A percentile compares a stretch with the other conserved stretches of the same genome.
These are phyloP conservation scores for Micronycteris hirsuta DNA, from an alignment of 2,113 vertebrate genomes.

Conservation along the genomic window DNA sequence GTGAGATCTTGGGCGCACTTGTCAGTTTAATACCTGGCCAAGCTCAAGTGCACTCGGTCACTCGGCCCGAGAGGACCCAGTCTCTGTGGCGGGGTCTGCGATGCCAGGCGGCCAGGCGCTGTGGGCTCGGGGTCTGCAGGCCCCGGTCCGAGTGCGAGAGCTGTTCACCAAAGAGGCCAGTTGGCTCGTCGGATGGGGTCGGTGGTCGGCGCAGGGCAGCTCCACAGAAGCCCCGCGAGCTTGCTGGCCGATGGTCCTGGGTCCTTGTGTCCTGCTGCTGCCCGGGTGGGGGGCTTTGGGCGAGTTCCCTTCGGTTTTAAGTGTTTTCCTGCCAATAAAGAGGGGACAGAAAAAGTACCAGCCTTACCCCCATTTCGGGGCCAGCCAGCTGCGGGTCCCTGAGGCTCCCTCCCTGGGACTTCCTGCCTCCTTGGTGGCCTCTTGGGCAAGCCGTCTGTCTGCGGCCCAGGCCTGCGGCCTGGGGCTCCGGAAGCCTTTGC, in stretches of 20 bases:
- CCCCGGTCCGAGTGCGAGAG: not conserved
- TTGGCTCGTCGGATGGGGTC: accelerated
- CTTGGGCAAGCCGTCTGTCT: too few species aligned
- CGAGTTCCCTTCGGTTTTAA: not conserved
- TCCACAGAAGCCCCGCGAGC: not conserved
- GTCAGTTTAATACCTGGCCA: too few species aligned
- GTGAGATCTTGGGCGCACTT: not conserved
- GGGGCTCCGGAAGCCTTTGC: not conserved
- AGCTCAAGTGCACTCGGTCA: not conserved
- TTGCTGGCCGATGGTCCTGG: too few species aligned
- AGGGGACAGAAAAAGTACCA: too few species aligned
- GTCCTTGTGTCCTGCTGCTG: not conserved
- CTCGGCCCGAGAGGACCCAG: not conserved
- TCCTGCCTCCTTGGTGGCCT: too few species aligned
- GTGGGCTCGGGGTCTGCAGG: not conserved
- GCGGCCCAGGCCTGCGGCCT: not conserved
- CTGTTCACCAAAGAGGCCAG: not conserved
- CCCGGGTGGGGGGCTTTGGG: not conserved
- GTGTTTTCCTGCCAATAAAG: not conserved
- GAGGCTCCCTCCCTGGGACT: not conserved
- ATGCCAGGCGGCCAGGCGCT: accelerated
- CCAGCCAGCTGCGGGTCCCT: not conserved
- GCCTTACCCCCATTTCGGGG: not conserved
- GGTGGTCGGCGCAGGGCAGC: not conserved
- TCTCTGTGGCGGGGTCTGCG: not conserved